Conservation (phyloP, 2,888 invertebrate genomes). For the Lysandra coridon region DNA sequence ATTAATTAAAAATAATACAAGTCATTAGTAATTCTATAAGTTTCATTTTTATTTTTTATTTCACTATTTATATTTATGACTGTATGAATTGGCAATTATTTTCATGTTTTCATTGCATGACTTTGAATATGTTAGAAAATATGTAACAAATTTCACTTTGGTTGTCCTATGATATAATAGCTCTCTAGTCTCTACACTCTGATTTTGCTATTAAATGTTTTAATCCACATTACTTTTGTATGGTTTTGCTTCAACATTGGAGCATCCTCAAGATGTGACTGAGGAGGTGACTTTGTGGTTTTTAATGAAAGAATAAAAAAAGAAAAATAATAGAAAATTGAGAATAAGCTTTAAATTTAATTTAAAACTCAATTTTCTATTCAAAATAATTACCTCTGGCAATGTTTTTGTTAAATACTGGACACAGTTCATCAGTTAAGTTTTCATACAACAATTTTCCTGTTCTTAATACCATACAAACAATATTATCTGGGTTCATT, state of each 20-base stretch:
- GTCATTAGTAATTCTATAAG: neutral
- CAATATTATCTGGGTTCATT: neutral
- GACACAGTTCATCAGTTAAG: neutral
- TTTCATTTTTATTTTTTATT: conserved; percentile 8
- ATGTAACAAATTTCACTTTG: conserved; percentile 13
- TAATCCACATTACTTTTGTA: too few relatives aligned
- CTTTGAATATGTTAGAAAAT: conserved; percentile 3
- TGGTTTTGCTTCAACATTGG: too few relatives aligned
- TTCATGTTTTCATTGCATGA: conserved; percentile 26
- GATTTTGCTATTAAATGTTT: too few relatives aligned
- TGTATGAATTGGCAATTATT: neutral
- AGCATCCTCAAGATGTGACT: too few relatives aligned
- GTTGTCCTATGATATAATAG: neutral
- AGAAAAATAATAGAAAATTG: too few relatives aligned
- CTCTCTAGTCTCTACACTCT: neutral
- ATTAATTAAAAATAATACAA: conserved; percentile 7
- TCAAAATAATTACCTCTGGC: too few relatives aligned
- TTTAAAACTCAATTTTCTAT: too few relatives aligned
- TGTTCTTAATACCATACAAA: neutral
- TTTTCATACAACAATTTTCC: neutral
- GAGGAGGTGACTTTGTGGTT: too few relatives aligned
- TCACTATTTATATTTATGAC: conserved; percentile 20
- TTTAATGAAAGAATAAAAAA: too few relatives aligned
- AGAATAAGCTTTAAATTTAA: too few relatives aligned
- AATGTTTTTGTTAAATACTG: too few relatives aligned